Evolutionary conservation across 2,113 vertebrate genomes (phyloP), one percentile per base, ranked within the genome.

Genomic region (Bucco capensis): DNA sequence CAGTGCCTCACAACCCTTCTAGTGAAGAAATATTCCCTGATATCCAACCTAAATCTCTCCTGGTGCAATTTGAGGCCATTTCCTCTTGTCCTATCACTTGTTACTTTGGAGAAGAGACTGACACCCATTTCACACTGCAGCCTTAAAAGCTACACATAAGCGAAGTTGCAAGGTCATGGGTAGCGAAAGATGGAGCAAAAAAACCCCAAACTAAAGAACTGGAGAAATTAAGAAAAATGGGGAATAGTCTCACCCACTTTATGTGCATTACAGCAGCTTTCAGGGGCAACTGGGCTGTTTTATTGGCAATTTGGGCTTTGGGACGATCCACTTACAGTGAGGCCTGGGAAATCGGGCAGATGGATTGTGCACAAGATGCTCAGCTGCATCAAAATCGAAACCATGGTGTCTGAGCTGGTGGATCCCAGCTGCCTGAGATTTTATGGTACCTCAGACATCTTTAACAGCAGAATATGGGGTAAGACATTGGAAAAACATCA

Each of bases 61-160:
- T 18, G 23, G 23, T n/a, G 23, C 64, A 66, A 25, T 22, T 47
- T 33, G 42, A 46, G 31, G 15, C 64, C 64, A 47, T 46, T 66
- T n/a, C 64, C 30, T 46, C 61, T 44, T 25, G 40, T n/a, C 62
- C 40, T 31, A 22, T 40, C 19, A 8, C 33, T 66, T 66, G 23
- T n/a, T 66, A 66, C 22, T 30, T 46, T 23, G 15, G 42, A 47
- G 44, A 25, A 33, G 31, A 47, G 64, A 40, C 17, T 38, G 37
- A 46, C 44, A 33, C 31, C 31, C 31, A 25, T 33, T 73, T 67
- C 6, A 3, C 54, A 9, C 6, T 2, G 3, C 33, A 25, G 64
- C n/a, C 21, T 51, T 50, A 35, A 53, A 65, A 35, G 4, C 23
- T 5, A 0, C 0, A 9, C 0, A 0, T 33, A 6, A 54, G 21